A percentile compares a stretch with the other conserved stretches of the same genome.
These are phyloP conservation scores for Mactra quadrangularis DNA, from an alignment of 1,140 invertebrate genomes.

Conservation along the genomic window DNA sequence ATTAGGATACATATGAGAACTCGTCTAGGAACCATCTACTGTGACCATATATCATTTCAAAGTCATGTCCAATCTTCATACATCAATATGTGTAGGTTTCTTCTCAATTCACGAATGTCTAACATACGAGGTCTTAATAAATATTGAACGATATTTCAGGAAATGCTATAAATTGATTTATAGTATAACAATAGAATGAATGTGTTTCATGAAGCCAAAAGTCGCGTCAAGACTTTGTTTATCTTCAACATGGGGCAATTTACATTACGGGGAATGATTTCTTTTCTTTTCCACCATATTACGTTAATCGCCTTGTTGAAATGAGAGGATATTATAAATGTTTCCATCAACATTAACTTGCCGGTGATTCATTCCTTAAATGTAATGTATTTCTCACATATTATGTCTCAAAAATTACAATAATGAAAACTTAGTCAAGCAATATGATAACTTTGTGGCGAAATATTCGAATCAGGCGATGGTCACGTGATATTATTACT, in stretches of 20 bases:
- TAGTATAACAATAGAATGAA: constrained; percentile 61
- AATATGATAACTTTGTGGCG: no score
- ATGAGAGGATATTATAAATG: neutral
- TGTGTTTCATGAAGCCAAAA: constrained; percentile 58
- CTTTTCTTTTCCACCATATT: constrained; percentile 25
- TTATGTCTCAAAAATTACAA: no score
- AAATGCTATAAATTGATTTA: constrained; percentile 60
- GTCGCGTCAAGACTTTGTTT: constrained; percentile 56
- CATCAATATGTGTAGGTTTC: constrained; percentile 57
- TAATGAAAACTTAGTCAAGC: no score
- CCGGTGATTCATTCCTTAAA: constrained; percentile 19
- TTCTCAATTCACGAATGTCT: constrained; percentile 45
- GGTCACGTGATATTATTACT: no score
- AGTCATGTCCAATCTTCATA: constrained; percentile 44
- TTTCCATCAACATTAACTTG: neutral
- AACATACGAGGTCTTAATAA: constrained; percentile 41
- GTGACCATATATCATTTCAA: constrained; percentile 32
- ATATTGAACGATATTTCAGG: constrained; percentile 41
- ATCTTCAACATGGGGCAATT: constrained; percentile 11
- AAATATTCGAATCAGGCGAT: no score
- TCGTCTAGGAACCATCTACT: constrained; percentile 6
- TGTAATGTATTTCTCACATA: no score
- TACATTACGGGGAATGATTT: constrained; percentile 38
- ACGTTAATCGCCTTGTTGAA: constrained; percentile 17
- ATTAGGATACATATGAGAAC: no score